Evolutionary conservation across 2,888 invertebrate genomes (phyloP).

Genomic region (Melanostoma mellinum): DNA sequence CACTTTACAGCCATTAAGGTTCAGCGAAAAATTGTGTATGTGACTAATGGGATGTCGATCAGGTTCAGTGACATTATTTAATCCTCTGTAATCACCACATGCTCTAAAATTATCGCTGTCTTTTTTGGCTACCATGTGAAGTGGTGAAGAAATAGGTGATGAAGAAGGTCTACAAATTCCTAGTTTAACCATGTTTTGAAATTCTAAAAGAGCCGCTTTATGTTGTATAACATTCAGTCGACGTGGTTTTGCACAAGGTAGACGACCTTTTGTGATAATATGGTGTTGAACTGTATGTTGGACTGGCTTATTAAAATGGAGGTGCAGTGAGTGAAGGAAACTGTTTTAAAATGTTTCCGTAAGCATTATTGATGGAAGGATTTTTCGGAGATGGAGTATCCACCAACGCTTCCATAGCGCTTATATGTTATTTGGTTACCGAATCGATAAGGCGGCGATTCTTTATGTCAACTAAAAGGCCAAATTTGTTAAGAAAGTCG

Average conservation of each 20-base stretch:
- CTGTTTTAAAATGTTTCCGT: constrained; percentile 9
- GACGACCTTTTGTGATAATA: constrained; percentile 45
- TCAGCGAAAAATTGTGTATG: constrained; percentile 17
- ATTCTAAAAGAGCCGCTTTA: constrained; percentile 43
- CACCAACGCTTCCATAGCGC: constrained; percentile 15
- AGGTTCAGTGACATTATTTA: constrained; percentile 13
- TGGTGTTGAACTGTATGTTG: constrained; percentile 46
- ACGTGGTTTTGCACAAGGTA: constrained; percentile 50
- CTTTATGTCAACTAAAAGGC: constrained; percentile 20
- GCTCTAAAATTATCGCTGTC: constrained; percentile 12
- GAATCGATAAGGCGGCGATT: constrained; percentile 32
- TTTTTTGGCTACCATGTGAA: constrained; percentile 7
- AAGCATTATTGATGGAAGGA: constrained; percentile 3
- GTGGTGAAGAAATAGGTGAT: constrained; percentile 19
- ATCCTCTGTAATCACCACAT: constrained; percentile 7
- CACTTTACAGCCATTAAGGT: constrained; percentile 5
- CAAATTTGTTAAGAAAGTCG: constrained; percentile 32
- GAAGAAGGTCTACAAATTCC: constrained; percentile 50
- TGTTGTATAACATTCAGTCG: constrained; percentile 29
- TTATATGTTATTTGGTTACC: constrained; percentile 22
- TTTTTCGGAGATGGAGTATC: constrained; percentile 30
- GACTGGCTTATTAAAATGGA: constrained; percentile 30
- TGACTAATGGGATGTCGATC: constrained; percentile 13
- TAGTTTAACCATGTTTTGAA: constrained; percentile 35
- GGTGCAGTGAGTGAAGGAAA: constrained; percentile 15